phyloP scores from a whole-genome alignment of 2,888 invertebrate species.

The Torymus tubicola region DNA sequence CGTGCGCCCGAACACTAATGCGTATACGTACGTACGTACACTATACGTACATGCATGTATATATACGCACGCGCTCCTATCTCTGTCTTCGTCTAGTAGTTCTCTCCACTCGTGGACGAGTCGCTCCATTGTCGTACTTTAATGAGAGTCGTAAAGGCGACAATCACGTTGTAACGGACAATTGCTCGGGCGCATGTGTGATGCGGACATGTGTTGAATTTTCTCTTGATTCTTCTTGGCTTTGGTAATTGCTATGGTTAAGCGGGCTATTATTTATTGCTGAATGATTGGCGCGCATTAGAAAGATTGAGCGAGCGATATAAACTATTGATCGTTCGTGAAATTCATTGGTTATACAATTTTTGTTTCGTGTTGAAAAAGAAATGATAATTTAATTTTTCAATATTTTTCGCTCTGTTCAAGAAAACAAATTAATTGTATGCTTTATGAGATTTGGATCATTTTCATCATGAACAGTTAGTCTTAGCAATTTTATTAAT shows the following conservation, averaged over 20 bases:
- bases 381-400: too few species aligned
- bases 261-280: conserved; percentile 39
- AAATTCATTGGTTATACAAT: not conserved
- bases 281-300: conserved; percentile 11
- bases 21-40: not conserved
- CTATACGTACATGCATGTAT: too few species aligned
- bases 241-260: conserved; percentile 41
- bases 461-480: too few species aligned
- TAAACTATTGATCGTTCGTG: not conserved
- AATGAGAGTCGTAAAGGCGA: conserved; percentile 58
- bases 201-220: conserved; percentile 48
- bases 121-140: conserved; percentile 44
- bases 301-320: not conserved
- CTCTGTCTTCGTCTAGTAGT: not conserved
- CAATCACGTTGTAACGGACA: conserved; percentile 55
- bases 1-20: conserved; percentile 54
- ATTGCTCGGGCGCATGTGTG: conserved; percentile 43
- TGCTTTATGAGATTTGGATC: too few species aligned
- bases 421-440: too few species aligned
- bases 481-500: too few species aligned
- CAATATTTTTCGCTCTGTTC: too few species aligned
- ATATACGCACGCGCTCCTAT: not conserved
- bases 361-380: not conserved
- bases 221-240: conserved; percentile 8
- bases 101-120: conserved; percentile 4